Evolutionary conservation across 2,888 invertebrate genomes (phyloP).

Genomic region (Endomychus coccineus): DNA sequence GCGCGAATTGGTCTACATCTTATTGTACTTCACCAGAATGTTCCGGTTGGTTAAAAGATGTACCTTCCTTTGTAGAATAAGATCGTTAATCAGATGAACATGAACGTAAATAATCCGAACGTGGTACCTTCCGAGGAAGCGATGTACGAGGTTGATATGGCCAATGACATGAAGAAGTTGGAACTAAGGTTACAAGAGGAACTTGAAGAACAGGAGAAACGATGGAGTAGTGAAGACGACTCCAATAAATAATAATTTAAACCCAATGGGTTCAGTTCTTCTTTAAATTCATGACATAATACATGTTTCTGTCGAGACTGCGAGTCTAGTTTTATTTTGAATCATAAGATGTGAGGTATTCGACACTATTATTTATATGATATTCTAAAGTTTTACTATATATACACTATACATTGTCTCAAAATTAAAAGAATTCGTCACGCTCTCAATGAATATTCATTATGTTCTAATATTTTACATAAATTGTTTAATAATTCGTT

Average conservation of each 20-base stretch:
- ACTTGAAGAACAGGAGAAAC: conserved; percentile 55
- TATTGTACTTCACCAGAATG: too few relatives aligned
- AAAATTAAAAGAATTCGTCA: too few relatives aligned
- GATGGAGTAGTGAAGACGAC: conserved; percentile 55
- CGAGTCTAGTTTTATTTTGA: conserved; percentile 18
- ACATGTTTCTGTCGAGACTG: conserved; percentile 16
- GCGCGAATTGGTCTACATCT: too few relatives aligned
- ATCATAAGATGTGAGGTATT: too few relatives aligned
- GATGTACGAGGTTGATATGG: conserved; percentile 57
- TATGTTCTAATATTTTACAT: too few relatives aligned
- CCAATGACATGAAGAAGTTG: conserved; percentile 58
- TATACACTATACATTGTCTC: too few relatives aligned
- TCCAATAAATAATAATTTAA: conserved; percentile 35
- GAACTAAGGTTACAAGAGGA: conserved; percentile 60
- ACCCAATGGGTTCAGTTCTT: conserved; percentile 41
- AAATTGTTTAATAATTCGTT: too few relatives aligned
- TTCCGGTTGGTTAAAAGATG: conserved; percentile 1
- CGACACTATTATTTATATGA: too few relatives aligned
- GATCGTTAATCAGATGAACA: conserved; percentile 37
- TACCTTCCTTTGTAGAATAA: conserved; percentile 35
- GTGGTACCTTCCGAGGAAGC: conserved; percentile 44
- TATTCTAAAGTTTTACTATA: too few relatives aligned
- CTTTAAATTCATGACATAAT: conserved; percentile 23
- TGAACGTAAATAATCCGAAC: conserved; percentile 31
- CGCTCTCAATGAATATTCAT: too few relatives aligned